Base-by-base conservation (phyloP, 2,797 vertebrate species). In the Periophthalmus magnuspinnatus region DNA sequence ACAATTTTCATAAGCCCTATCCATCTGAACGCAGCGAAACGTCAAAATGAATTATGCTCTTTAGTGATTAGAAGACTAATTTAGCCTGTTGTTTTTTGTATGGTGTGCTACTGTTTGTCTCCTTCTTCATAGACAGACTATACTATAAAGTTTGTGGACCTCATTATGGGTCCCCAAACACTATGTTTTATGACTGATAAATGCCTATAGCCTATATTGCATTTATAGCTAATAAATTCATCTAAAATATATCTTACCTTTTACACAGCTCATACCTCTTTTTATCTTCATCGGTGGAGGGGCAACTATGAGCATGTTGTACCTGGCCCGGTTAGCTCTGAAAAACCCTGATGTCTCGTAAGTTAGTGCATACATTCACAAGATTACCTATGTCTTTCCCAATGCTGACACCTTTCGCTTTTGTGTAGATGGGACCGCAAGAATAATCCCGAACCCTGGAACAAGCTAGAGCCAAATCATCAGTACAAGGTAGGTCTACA, bases 371-470 rank as follows among this genome's bases (percentile, higher is more conserved):
- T 19, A 14, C 19, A 22, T 22, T 68, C 45, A 59, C 33, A 38
- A 33, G 7, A 50, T 52, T 8, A 33, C 56, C 68, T 7, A 6
- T 38, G 21, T 19, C 3, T 38, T 14, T 38, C 24, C 36, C 21
- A 16, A 17, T 17, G 22, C 21, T 10, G 13, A 28, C 11, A 13
- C 90, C 2, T 1, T 58, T 33, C 59, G 16, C 28, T 58, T 58
- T 58, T 58, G 28, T 10, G 71, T 80, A 99, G 97, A 78, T 99
- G 97, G 97, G 96, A 99, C 86, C 96, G 66, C 67, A 96, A 93
- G 70, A 97, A 96, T 89, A 99, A 99, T 86, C 96, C 97, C 0
- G 96, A 98, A 75, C 96, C 97, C 56, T 98, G 95, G 95, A 97
- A 96, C 89, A 96, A 96, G n/a, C 0, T 97, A 57, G 63, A 83